These are phyloP conservation scores for Tupaia chinensis DNA, from an alignment of 2,113 vertebrate species.

Conservation along the genomic window DNA sequence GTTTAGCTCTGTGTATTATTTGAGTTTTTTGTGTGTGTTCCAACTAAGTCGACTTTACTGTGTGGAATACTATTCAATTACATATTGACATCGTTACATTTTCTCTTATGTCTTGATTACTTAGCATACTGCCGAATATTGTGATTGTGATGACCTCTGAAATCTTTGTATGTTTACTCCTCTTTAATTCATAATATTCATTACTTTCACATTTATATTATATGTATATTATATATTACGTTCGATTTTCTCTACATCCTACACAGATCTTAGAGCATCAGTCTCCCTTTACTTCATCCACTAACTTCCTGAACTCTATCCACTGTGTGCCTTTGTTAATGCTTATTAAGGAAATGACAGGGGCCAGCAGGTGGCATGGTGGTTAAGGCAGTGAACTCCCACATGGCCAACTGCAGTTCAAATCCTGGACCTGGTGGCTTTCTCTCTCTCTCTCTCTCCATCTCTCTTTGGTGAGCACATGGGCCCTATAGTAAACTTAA, in stretches of 20 bases:
- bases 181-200: not conserved
- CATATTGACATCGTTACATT: constrained; percentile 21
- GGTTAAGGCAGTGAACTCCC: too few relatives aligned
- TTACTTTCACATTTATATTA: not conserved
- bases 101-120: not conserved
- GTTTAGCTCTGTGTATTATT: not conserved
- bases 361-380: too few relatives aligned
- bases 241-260: not conserved
- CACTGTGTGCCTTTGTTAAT: not conserved
- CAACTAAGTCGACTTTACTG: not conserved
- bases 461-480: too few relatives aligned
- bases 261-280: not conserved
- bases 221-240: too few relatives aligned
- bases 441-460: too few relatives aligned
- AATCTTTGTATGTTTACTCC: not conserved
- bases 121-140: not conserved
- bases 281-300: not conserved
- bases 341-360: not conserved
- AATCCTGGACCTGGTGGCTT: too few relatives aligned
- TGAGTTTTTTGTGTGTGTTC: not conserved
- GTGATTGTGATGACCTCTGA: not conserved
- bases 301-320: not conserved
- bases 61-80: not conserved
- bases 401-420: too few relatives aligned
- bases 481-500: too few relatives aligned